Percentiles rank a stretch among this genome's conserved stretches.
phyloP scores from a whole-genome alignment of 2,888 invertebrate species.

The Rhabditoides inermis region DNA sequence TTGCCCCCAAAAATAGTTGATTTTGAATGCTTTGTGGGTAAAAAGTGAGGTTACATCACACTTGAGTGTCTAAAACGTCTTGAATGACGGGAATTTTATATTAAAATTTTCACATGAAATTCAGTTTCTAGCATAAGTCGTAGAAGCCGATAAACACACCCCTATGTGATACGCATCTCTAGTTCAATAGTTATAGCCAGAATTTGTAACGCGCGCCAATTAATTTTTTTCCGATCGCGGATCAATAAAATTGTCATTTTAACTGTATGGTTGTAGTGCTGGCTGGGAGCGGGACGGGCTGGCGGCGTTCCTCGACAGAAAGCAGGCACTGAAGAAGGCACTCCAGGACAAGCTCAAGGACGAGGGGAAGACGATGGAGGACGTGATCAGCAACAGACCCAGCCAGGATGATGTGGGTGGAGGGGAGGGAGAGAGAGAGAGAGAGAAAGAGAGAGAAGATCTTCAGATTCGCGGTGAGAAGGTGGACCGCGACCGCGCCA shows the following conservation, averaged over 20 bases:
- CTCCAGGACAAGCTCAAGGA: constrained; percentile 10
- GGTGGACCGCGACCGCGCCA: background rate
- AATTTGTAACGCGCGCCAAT: no score
- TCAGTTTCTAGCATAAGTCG: no score
- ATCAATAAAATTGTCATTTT: background rate
- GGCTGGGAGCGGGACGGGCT: constrained; percentile 97
- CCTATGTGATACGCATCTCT: no score
- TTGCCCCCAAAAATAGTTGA: no score
- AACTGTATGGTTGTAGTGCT: constrained; percentile 60
- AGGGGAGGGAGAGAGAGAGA: background rate
- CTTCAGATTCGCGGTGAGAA: constrained; percentile 3
- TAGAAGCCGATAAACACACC: no score
- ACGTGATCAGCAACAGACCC: constrained; percentile 24
- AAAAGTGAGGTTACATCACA: no score
- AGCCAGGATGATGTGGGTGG: constrained; percentile 8
- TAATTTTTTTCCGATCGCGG: constrained; percentile 9
- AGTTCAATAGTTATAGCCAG: no score
- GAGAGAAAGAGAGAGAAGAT: background rate
- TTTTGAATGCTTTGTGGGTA: no score
- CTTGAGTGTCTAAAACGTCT: no score
- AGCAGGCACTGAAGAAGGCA: constrained; percentile 57
- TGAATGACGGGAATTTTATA: constrained; percentile 5
- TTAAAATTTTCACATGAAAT: no score
- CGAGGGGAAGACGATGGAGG: constrained; percentile 27
- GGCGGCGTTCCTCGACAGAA: constrained; percentile 94